Base-by-base conservation (phyloP, 2,797 vertebrate species). In the Setipinna tenuifilis region DNA sequence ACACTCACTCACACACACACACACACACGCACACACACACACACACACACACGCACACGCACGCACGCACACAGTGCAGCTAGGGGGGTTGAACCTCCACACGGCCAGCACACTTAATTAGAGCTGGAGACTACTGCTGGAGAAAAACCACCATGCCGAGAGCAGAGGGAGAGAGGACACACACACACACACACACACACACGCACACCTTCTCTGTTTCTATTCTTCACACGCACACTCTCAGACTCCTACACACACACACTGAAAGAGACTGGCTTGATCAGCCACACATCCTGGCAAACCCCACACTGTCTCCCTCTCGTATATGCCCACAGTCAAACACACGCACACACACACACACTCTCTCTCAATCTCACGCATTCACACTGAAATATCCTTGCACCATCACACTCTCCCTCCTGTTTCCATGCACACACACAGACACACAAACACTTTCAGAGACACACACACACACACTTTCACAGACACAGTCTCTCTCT, bases 81-180 rank as follows among this genome's bases (percentile, higher is more conserved):
- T 11, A 71, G 28, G 28, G 65, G 65, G 25, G 65, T 16, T 16
- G 25, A 31, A 25, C 25, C 25, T 68, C 25, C 23, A 28, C 61
- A 83, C 83, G 9, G 59, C 61, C 16, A 59, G 19, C 57, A 41
- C 31, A 84, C 46, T 25, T 71, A 54, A 84, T 71, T 71, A 84
- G 46, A 44, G 78, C 61, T 68, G 48, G 57, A 62, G 57, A 48
- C 71, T 11, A 84, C 28, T 57, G 25, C 75, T 57, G 78, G 41
- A 68, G 65, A 68, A 68, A 10, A 68, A 7, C 65, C 65, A 68
- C 23, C 65, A 11, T 71, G 65, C 65, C 11, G 65, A 71, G 44
- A 41, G 11, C 25, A 35, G 28, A 62, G 82, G 7, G 12, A 68
- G 59, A 35, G 46, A 48, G 5, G 1, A 19, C 23, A 68, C 62